Conservation (phyloP, 2,797 vertebrate species). For the Enteromius argenteus region DNA sequence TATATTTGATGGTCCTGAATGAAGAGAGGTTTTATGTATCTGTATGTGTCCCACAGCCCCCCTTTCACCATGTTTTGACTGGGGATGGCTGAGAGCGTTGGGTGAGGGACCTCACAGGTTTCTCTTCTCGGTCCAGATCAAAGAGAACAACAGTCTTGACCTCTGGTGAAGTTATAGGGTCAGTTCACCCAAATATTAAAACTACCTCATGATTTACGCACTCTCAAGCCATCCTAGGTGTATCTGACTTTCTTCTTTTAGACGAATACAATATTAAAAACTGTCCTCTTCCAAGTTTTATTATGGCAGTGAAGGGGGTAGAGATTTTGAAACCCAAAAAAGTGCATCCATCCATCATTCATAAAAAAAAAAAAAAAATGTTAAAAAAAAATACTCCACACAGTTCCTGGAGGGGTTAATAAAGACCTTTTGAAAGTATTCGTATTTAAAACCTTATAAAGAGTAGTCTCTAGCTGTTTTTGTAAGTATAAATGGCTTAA, state of each 20-base stretch:
- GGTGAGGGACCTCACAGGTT: conserved; percentile 64
- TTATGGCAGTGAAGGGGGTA: neutral
- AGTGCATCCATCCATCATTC: neutral
- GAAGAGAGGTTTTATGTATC: conserved; percentile 1
- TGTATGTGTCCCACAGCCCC: conserved; percentile 8
- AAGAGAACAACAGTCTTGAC: conserved; percentile 60
- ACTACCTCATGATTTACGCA: neutral
- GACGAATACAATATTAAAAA: neutral
- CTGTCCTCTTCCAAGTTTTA: neutral
- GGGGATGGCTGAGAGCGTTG: conserved; percentile 53
- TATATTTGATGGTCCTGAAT: neutral
- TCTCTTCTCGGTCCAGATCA: conserved; percentile 70
- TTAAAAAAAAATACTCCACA: neutral
- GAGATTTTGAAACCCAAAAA: neutral
- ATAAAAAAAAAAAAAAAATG: neutral
- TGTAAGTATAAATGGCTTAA: neutral
- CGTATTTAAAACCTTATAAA: neutral
- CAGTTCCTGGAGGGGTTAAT: neutral
- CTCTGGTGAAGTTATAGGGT: conserved; percentile 46
- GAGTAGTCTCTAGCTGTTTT: neutral
- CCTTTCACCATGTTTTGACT: conserved; percentile 62
- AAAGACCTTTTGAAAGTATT: neutral
- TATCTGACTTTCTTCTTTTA: neutral
- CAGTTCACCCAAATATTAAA: neutral
- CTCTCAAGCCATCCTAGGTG: neutral